Percentiles rank a stretch among this genome's conserved stretches.
Conservation (phyloP, 2,797 vertebrate genomes). For the Enteromius anoplus region DNA sequence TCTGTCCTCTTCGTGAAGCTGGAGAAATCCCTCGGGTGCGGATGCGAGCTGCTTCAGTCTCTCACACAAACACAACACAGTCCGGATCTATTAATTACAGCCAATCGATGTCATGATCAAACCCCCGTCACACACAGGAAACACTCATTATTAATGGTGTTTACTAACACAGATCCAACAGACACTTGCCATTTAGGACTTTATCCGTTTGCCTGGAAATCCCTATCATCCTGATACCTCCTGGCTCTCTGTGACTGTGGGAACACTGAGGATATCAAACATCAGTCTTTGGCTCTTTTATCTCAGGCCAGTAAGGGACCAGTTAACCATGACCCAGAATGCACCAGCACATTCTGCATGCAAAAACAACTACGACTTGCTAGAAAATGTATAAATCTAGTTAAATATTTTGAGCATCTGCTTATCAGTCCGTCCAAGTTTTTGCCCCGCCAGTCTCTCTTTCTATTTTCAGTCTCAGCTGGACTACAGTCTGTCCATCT, state of each 20-base stretch:
- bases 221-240: background rate
- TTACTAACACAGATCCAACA: conserved; percentile 4
- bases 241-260: background rate
- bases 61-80: conserved; percentile 26
- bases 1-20: conserved; percentile 25
- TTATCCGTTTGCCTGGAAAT: background rate
- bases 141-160: background rate
- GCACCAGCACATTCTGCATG: background rate
- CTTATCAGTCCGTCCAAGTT: background rate
- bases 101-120: conserved; percentile 12
- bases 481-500: background rate
- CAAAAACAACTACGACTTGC: background rate
- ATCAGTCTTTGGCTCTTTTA: background rate
- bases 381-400: background rate
- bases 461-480: background rate
- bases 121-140: conserved; percentile 10
- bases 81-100: background rate
- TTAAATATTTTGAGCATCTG: background rate
- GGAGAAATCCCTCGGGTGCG: conserved; percentile 2
- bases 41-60: background rate
- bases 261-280: background rate
- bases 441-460: background rate
- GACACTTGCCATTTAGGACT: background rate
- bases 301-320: background rate
- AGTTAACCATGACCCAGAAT: background rate